phyloP scores from a whole-genome alignment of 2,797 vertebrate species.

The Huso huso region DNA sequence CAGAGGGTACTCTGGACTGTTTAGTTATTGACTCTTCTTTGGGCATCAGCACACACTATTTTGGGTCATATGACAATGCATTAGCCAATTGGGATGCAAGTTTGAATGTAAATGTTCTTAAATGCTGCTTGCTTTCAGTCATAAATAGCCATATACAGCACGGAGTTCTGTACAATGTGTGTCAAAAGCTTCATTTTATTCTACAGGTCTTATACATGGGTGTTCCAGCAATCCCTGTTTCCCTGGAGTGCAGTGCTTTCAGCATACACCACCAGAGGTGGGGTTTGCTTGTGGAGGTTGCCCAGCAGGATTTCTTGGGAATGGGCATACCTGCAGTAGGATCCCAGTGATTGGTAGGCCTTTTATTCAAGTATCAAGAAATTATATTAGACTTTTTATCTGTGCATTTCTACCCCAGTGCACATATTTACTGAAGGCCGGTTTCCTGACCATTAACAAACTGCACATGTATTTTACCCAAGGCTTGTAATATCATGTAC shows the following conservation, averaged over 20 bases:
- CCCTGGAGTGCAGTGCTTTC: constrained; percentile 59
- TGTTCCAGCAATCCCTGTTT: constrained; percentile 51
- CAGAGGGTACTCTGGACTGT: no score
- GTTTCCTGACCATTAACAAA: no score
- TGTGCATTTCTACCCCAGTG: no score
- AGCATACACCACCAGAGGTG: constrained; percentile 44
- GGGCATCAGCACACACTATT: neutral
- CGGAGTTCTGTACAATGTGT: no score
- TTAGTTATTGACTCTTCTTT: no score
- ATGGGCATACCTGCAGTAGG: constrained; percentile 49
- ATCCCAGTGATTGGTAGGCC: constrained; percentile 33
- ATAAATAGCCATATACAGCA: neutral
- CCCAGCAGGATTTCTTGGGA: constrained; percentile 52
- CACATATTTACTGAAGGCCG: no score
- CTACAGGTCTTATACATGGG: constrained; percentile 22
- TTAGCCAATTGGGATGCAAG: neutral
- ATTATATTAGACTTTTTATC: no score
- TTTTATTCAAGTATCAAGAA: constrained; percentile 9
- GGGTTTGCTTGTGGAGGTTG: constrained; percentile 62
- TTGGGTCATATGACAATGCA: neutral
- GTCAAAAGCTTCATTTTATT: no score
- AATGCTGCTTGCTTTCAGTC: neutral
- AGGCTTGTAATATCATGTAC: no score
- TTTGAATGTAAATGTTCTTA: no score
- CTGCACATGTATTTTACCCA: no score